phyloP scores from a whole-genome alignment of 2,113 vertebrate species.

The Gnathonemus longibarbis region DNA sequence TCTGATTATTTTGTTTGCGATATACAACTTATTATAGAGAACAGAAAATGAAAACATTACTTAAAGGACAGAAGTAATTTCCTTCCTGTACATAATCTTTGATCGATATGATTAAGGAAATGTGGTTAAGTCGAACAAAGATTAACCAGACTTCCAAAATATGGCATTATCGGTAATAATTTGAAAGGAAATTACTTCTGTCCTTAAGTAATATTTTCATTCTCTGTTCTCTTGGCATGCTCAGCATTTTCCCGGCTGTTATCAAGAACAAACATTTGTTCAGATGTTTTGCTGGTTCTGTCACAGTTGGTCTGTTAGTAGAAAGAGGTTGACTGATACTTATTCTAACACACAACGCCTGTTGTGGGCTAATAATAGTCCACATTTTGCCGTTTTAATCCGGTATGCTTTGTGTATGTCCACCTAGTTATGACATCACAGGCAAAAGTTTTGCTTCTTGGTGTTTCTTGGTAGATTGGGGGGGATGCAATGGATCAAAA shows the following conservation, averaged over 20 bases:
- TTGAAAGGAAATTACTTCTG: neutral
- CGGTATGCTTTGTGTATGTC: neutral
- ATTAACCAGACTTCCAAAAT: neutral
- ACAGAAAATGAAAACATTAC: no score
- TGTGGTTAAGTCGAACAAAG: neutral
- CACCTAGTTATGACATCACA: no score
- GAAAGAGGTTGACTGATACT: neutral
- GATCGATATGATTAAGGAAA: no score
- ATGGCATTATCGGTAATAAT: neutral
- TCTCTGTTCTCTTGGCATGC: neutral
- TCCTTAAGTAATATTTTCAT: neutral
- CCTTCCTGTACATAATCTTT: no score
- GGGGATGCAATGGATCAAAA: no score
- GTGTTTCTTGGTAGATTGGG: neutral
- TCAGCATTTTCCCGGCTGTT: neutral
- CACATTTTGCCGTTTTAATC: neutral
- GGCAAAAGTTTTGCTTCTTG: neutral
- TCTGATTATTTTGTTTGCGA: neutral
- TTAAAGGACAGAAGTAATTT: no score
- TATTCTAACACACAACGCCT: neutral
- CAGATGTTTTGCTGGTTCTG: neutral
- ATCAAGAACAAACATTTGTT: neutral
- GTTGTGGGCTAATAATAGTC: neutral
- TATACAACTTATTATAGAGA: neutral
- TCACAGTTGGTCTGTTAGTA: neutral